Percentiles rank a stretch among this genome's conserved stretches.
phyloP scores from a whole-genome alignment of 2,113 vertebrate genomes.

The Brienomyrus brachyistius region DNA sequence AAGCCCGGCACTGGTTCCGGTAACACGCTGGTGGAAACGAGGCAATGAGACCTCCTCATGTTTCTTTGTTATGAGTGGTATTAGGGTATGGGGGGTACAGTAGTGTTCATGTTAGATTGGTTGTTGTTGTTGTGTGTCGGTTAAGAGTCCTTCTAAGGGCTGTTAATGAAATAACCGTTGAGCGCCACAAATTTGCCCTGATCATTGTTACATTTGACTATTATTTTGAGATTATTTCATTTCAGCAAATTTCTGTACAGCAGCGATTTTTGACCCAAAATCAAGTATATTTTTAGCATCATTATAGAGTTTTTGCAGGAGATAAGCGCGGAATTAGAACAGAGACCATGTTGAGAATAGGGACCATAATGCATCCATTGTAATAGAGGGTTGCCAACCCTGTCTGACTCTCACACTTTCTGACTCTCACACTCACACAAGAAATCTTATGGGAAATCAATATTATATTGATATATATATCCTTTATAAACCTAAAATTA shows the following conservation, averaged over 20 bases:
- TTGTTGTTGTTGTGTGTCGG: too few relatives aligned
- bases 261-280: neutral
- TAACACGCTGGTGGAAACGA: too few relatives aligned
- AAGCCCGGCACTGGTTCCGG: too few relatives aligned
- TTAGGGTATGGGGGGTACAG: too few relatives aligned
- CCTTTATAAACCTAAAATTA: neutral
- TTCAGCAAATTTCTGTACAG: neutral
- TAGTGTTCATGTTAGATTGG: too few relatives aligned
- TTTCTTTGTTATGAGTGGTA: too few relatives aligned
- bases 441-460: neutral
- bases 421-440: neutral
- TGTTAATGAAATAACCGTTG: neutral
- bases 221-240: neutral
- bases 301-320: neutral
- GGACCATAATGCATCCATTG: neutral
- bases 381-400: neutral
- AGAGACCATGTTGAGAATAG: neutral
- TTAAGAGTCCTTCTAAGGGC: too few relatives aligned
- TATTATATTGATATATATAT: too few relatives aligned
- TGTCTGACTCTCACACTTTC: neutral
- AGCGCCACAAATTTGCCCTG: neutral
- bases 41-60: too few relatives aligned
- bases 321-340: neutral
- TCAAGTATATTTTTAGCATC: neutral
- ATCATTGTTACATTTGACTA: neutral